phyloP scores from a whole-genome alignment of 2,888 invertebrate species.

The Apoderus coryli region DNA sequence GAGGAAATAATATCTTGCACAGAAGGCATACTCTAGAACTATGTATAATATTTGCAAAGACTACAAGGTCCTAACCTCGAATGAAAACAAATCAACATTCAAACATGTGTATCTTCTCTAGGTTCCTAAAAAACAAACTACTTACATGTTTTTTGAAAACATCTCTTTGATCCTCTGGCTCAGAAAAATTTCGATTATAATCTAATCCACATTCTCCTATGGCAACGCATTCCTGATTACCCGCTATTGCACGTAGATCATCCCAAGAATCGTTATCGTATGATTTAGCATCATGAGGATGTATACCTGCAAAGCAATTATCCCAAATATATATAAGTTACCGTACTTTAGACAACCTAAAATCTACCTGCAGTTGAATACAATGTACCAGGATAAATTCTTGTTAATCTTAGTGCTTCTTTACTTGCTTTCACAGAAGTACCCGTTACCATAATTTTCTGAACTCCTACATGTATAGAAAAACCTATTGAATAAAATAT shows the following conservation, averaged over 20 bases:
- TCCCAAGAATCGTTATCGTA: slow-evolving; percentile 65
- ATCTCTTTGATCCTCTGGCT: slow-evolving; percentile 69
- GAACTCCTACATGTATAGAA: slow-evolving; percentile 51
- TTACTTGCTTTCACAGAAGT: slow-evolving; percentile 80
- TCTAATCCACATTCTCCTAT: slow-evolving; percentile 91
- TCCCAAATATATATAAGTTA: too few species aligned
- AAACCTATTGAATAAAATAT: too few species aligned
- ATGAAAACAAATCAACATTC: slow-evolving; percentile 1
- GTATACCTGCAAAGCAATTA: slow-evolving; percentile 47
- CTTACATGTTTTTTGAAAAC: slow-evolving; percentile 76
- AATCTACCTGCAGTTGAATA: slow-evolving; percentile 74
- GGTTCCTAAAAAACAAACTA: slow-evolving; percentile 2
- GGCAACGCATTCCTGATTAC: slow-evolving; percentile 81
- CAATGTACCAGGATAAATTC: slow-evolving; percentile 78
- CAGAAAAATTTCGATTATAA: slow-evolving; percentile 87
- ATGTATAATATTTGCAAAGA: neutral
- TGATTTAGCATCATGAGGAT: slow-evolving; percentile 88
- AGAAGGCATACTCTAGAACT: too few species aligned
- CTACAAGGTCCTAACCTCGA: neutral
- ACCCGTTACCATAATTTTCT: slow-evolving; percentile 88
- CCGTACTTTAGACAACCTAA: slow-evolving; percentile 2
- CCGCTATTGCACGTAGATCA: slow-evolving; percentile 59
- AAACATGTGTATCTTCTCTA: neutral
- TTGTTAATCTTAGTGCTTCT: slow-evolving; percentile 75
- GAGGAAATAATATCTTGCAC: too few species aligned